These are phyloP conservation scores for Argyra leucocephala DNA, from an alignment of 2,888 invertebrate species.

Conservation along the genomic window DNA sequence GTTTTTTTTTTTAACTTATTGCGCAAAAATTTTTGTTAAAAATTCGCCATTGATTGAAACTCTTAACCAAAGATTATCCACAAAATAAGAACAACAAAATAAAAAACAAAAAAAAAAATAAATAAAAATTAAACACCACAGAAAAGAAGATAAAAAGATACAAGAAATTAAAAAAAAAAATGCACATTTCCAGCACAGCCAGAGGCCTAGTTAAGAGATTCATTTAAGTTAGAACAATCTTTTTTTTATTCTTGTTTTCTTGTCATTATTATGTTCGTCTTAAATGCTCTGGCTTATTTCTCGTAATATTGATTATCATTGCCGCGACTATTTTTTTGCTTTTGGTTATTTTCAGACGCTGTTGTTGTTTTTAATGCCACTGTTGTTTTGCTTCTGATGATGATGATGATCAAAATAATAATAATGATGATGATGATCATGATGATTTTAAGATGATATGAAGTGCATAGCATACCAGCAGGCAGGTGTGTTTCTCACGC, in stretches of 20 bases:
- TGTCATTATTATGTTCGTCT: not conserved
- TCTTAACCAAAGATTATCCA: no score
- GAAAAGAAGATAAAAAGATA: not conserved
- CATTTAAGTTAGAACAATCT: not conserved
- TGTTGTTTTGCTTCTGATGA: not conserved
- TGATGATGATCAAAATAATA: no score
- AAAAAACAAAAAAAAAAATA: not conserved
- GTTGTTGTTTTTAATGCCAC: not conserved
- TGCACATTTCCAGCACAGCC: not conserved
- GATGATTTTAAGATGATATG: not conserved
- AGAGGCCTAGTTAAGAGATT: slow-evolving; percentile 3
- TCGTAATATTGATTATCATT: not conserved
- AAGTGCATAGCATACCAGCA: slow-evolving; percentile 4
- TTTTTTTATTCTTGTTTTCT: not conserved
- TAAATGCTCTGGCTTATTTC: not conserved
- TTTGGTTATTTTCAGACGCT: not conserved
- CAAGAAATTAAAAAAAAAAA: not conserved
- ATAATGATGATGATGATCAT: not conserved
- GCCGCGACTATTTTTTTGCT: not conserved
- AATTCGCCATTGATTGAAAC: not conserved
- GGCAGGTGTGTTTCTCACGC: slow-evolving; percentile 6
- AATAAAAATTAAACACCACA: not conserved
- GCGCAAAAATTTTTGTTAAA: not conserved
- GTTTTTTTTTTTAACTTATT: no score
- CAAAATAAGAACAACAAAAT: not conserved